Evolutionary conservation across 2,113 vertebrate species (phyloP).

Genomic region (Lophura nycthemera): DNA sequence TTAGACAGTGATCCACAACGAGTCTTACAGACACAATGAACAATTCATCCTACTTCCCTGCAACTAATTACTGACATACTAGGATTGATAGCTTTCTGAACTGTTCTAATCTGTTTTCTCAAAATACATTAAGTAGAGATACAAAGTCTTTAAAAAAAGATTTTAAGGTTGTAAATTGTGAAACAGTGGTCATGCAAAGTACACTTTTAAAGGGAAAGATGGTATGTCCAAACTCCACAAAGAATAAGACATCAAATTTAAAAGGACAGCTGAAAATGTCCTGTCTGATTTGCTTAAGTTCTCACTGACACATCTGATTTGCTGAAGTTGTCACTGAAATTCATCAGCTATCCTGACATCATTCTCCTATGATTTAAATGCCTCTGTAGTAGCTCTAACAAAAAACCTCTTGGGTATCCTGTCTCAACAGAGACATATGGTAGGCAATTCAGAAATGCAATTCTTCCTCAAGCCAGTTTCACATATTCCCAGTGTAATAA

Average conservation of each 20-base stretch:
- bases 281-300: background rate
- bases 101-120: background rate
- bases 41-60: background rate
- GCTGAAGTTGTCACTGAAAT: background rate
- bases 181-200: background rate
- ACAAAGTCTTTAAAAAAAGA: background rate
- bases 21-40: background rate
- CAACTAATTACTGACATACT: background rate
- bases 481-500: background rate
- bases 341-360: background rate
- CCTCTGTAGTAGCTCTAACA: background rate
- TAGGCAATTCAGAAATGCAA: background rate
- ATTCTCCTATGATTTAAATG: background rate
- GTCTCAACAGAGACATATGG: background rate
- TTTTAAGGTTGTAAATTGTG: background rate
- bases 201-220: too few species aligned
- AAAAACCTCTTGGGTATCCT: background rate
- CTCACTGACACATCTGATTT: background rate
- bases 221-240: background rate
- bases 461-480: background rate
- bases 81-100: background rate
- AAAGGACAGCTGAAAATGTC: constrained; percentile 14
- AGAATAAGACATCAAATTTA: background rate
- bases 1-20: rapidly evolving
- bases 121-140: background rate